Conservation (phyloP, 2,888 invertebrate species). For the Ennomos erosarius region DNA sequence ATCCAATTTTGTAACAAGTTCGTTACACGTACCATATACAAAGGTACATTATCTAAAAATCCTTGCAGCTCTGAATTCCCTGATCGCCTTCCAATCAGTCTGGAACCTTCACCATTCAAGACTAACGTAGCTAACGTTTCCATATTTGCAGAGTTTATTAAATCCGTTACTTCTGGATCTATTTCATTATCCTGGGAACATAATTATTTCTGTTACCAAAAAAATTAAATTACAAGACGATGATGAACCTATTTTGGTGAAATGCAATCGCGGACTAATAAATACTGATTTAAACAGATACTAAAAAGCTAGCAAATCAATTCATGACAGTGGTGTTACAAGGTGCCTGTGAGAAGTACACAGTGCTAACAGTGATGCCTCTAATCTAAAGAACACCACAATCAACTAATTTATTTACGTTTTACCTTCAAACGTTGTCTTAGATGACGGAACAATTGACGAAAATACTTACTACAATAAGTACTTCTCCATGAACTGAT, state of each 20-base stretch:
- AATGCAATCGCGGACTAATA: slow-evolving; percentile 63
- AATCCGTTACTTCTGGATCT: slow-evolving; percentile 87
- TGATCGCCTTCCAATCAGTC: slow-evolving; percentile 89
- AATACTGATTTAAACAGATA: slow-evolving; percentile 55
- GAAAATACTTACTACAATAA: slow-evolving; percentile 78
- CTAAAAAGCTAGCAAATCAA: slow-evolving; percentile 83
- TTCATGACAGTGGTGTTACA: slow-evolving; percentile 73
- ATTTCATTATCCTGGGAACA: slow-evolving; percentile 78
- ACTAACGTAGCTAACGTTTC: slow-evolving; percentile 95
- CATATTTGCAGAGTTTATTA: slow-evolving; percentile 92
- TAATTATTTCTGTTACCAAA: slow-evolving; percentile 10
- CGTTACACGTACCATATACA: slow-evolving; percentile 90
- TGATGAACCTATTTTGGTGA: slow-evolving; percentile 19
- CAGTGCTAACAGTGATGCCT: slow-evolving; percentile 77
- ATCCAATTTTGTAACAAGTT: not conserved
- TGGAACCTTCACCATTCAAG: slow-evolving; percentile 93
- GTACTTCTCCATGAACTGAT: slow-evolving; percentile 70
- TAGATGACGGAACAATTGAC: slow-evolving; percentile 58
- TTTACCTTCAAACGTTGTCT: slow-evolving; percentile 73
- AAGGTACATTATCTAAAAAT: slow-evolving; percentile 94
- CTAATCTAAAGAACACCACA: slow-evolving; percentile 80
- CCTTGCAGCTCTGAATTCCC: slow-evolving; percentile 92
- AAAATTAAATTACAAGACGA: slow-evolving; percentile 2
- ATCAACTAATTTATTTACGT: slow-evolving; percentile 68
- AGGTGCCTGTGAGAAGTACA: slow-evolving; percentile 74